phyloP scores from a whole-genome alignment of 2,113 vertebrate species.

The Gymnorhina tibicen region DNA sequence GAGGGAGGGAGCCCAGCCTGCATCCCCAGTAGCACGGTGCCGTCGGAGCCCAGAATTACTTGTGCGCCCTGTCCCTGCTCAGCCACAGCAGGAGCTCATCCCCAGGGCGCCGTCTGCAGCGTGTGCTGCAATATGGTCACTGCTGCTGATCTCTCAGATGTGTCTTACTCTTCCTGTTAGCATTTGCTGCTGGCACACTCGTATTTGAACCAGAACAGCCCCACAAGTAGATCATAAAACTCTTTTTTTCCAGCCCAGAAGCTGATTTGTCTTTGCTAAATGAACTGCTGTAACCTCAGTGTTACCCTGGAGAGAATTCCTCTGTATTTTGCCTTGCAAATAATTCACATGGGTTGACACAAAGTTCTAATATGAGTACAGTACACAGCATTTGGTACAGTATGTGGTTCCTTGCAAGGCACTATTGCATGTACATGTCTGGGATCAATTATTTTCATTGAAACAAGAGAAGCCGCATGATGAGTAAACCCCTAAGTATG shows the following conservation, averaged over 20 bases:
- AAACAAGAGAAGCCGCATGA: not conserved
- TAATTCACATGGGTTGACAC: not conserved
- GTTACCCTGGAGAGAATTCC: constrained; percentile 30
- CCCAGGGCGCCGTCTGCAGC: not conserved
- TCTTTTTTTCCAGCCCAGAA: not conserved
- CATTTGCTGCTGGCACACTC: not conserved
- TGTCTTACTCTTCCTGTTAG: not conserved
- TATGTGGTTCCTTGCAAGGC: not conserved
- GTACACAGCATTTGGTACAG: not conserved
- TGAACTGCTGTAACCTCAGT: not conserved
- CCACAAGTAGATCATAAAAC: not conserved
- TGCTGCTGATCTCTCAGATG: not conserved
- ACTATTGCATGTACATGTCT: not conserved
- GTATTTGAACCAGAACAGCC: not conserved
- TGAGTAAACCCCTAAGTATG: not conserved
- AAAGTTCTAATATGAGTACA: not conserved
- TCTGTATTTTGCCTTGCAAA: not conserved
- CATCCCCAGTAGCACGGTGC: rapidly evolving
- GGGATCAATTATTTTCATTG: constrained; percentile 34
- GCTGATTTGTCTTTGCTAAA: not conserved
- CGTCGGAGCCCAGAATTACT: rapidly evolving
- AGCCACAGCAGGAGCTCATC: not conserved
- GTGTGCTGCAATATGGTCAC: not conserved
- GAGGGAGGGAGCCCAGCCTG: not conserved
- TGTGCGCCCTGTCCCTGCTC: not conserved